Evolutionary conservation across 1,140 invertebrate species (phyloP).

Genomic region (Drosophila varians): DNA sequence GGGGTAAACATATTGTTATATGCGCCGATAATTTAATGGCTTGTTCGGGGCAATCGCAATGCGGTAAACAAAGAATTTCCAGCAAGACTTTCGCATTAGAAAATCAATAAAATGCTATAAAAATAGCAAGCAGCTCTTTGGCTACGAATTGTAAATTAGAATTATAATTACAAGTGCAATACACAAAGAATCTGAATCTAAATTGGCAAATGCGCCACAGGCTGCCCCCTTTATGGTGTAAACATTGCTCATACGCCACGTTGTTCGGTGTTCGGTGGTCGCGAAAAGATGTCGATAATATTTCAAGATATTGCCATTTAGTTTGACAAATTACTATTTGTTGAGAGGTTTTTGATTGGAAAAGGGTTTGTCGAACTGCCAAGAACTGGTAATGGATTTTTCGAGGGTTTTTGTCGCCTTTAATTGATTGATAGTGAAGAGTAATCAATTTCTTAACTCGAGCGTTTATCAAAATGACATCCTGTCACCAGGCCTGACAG

Average conservation of each 20-base stretch:
- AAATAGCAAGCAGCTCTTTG: conserved; percentile 68
- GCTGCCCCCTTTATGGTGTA: conserved; percentile 39
- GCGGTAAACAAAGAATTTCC: conserved; percentile 62
- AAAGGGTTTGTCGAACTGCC: conserved; percentile 39
- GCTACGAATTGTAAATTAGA: conserved; percentile 70
- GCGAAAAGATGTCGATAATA: conserved; percentile 18
- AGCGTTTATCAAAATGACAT: conserved; percentile 65
- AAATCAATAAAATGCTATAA: conserved; percentile 69
- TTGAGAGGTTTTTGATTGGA: conserved; percentile 19
- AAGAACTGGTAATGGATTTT: conserved; percentile 51
- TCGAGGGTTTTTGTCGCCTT: conserved; percentile 23
- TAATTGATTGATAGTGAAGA: conserved; percentile 51
- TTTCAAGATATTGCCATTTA: conserved; percentile 21
- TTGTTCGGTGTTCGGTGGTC: conserved; percentile 8
- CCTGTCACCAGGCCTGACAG: conserved; percentile 54
- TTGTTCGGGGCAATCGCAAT: conserved; percentile 39
- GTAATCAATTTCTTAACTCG: conserved; percentile 56
- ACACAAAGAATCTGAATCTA: conserved; percentile 38
- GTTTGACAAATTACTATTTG: conserved; percentile 40
- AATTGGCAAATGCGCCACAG: conserved; percentile 43
- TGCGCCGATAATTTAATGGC: conserved; percentile 33
- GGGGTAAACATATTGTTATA: conserved; percentile 47
- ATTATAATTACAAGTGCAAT: conserved; percentile 68
- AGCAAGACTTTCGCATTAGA: conserved; percentile 58
- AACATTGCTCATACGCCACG: conserved; percentile 50